Percentiles rank a stretch among this genome's conserved stretches.
These are phyloP conservation scores for Drosophila pruinosa DNA, from an alignment of 1,140 invertebrate species.

Conservation along the genomic window DNA sequence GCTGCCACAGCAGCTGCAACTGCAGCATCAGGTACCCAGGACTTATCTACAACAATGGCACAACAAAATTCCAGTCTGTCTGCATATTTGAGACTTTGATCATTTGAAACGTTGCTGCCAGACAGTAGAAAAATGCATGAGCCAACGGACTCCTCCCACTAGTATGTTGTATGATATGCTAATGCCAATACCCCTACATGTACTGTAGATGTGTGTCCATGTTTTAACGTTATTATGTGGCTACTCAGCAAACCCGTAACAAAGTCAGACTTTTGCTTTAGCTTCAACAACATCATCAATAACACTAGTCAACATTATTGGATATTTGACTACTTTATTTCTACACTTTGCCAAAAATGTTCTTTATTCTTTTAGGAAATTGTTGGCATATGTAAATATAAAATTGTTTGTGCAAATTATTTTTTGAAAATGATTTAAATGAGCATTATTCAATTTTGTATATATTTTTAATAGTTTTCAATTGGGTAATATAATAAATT, in stretches of 20 bases:
- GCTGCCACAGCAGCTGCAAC: background rate
- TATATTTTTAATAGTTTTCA: too few relatives aligned
- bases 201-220: slow-evolving; percentile 8
- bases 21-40: slow-evolving; percentile 8
- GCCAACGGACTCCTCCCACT: background rate
- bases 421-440: too few relatives aligned
- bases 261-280: slow-evolving; percentile 3
- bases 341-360: background rate
- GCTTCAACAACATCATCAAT: slow-evolving; percentile 58
- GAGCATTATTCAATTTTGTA: too few relatives aligned
- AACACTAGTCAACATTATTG: slow-evolving; percentile 17
- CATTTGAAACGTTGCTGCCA: slow-evolving; percentile 48
- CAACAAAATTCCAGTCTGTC: slow-evolving; percentile 65
- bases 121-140: slow-evolving; percentile 32
- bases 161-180: slow-evolving; percentile 25
- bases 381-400: too few relatives aligned
- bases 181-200: slow-evolving; percentile 8
- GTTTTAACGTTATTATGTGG: slow-evolving; percentile 19
- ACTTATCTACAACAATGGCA: slow-evolving; percentile 13
- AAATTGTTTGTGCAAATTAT: too few relatives aligned
- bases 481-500: too few relatives aligned
- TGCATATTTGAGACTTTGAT: slow-evolving; percentile 80
- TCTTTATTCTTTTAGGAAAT: background rate
- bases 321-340: background rate
- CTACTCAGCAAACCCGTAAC: slow-evolving; percentile 17